Percentiles rank a stretch among this genome's conserved stretches.
These are phyloP conservation scores for Sitta europaea DNA, from an alignment of 2,113 vertebrate genomes.

Conservation along the genomic window DNA sequence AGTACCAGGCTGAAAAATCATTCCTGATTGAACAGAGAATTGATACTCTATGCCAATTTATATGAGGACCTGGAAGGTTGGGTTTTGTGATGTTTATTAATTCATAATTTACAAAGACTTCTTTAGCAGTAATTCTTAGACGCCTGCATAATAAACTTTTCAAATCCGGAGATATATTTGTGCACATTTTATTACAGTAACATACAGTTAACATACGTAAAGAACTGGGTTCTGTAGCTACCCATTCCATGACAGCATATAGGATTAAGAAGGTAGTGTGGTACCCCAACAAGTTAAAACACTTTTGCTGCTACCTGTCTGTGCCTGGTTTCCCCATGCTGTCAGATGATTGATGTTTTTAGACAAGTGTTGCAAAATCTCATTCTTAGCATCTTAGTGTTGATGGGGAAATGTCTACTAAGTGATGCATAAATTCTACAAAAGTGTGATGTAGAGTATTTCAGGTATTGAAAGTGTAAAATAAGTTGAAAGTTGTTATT, in stretches of 20 bases:
- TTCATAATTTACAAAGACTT: neutral
- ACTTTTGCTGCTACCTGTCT: neutral
- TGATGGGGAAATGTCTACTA: neutral
- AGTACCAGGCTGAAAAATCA: neutral
- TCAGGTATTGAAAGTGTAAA: neutral
- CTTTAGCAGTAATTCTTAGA: neutral
- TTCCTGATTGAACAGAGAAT: neutral
- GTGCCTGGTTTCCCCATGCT: neutral
- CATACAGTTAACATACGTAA: neutral
- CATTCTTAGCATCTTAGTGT: neutral
- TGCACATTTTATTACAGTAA: neutral
- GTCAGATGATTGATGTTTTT: neutral
- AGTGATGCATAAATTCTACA: neutral
- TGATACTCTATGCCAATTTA: neutral
- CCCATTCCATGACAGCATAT: neutral
- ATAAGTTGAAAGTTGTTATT: neutral
- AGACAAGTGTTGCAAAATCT: neutral
- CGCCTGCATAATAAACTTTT: neutral
- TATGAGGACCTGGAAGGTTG: neutral
- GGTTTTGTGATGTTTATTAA: neutral
- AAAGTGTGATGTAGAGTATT: neutral
- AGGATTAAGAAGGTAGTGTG: neutral
- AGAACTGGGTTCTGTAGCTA: accelerated
- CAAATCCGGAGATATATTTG: neutral
- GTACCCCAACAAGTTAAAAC: neutral